Base-by-base conservation (phyloP, 1,140 invertebrate genomes). In the Phocides pigmalion region DNA sequence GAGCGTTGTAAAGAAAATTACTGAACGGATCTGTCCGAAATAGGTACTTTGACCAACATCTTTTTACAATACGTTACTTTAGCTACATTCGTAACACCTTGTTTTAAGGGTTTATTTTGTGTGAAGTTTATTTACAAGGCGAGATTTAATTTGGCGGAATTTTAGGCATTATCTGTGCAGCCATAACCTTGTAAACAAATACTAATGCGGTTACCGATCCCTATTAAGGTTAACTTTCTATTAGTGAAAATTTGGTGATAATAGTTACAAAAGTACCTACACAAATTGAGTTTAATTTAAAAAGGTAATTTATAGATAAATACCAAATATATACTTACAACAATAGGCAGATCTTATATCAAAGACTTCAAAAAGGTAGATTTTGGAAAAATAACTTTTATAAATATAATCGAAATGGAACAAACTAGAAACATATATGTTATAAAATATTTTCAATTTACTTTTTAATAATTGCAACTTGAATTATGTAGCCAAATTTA, bases 1-100 rank as follows among this genome's bases (percentile, higher is more conserved):
- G 74, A 89, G 79, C 83, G 79, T 80, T 84, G 50, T 73, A 84
- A 87, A 86, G 82, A 87, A 84, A 88, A 82, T 86, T 83, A 83
- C 72, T 77, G 74, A 72, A 67, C 76, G 74, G 63, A 49, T 74
- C 62, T 73, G 72, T 74, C 73, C 71, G 74, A 80, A 87, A 84
- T 81, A 71, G 70, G 51, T 64, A 79, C 76, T 68, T 74, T 70
- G 54, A 70, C 76, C 41, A 64, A 39, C 46, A 47, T 68, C 39
- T 56, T 62, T 73, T 67, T 77, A 54, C 67, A 39, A 50, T 64
- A 70, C 25, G 39, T 32, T 65, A 8, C 53, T 28, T 28, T 19
- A 35, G 37, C 17, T 14, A 35, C 37, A 15, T 62, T 46, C 54
- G 16, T 80, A 74, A 46, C 41, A 14, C 28, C 2, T 16, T 5